Conservation (phyloP, 2,888 invertebrate species). For the Cremastinae sp. region DNA sequence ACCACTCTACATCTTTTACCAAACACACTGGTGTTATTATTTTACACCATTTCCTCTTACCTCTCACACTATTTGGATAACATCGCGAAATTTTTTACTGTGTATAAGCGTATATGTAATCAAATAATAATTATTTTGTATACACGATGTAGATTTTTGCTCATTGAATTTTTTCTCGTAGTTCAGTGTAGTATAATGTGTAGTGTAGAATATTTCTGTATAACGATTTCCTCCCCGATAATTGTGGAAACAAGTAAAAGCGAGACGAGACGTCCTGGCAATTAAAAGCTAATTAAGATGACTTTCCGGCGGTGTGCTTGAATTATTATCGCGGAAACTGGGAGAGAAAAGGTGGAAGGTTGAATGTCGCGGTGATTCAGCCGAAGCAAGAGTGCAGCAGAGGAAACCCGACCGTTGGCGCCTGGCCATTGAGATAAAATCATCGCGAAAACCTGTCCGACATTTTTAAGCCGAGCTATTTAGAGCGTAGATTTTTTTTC, state of each 20-base stretch:
- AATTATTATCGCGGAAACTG: background rate
- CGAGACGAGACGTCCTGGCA: constrained; percentile 50
- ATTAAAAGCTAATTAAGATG: constrained; percentile 50
- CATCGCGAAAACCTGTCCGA: background rate
- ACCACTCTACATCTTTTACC: too few species aligned
- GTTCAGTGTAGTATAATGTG: background rate
- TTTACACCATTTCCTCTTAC: too few species aligned
- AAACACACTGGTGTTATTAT: too few species aligned
- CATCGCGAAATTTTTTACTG: too few species aligned
- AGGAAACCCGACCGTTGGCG: constrained; percentile 33
- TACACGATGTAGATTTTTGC: too few species aligned
- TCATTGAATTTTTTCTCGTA: background rate
- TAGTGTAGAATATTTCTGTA: too few species aligned
- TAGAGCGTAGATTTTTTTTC: constrained; percentile 2
- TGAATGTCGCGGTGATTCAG: constrained; percentile 36
- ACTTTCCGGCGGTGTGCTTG: constrained; percentile 12
- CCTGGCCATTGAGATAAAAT: constrained; percentile 41
- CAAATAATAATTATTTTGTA: too few species aligned
- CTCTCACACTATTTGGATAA: too few species aligned
- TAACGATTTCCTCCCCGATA: constrained; percentile 32
- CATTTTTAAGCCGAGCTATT: background rate
- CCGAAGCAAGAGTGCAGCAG: too few species aligned
- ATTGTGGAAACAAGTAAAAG: constrained; percentile 41
- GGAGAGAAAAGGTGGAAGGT: constrained; percentile 28
- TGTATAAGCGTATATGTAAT: too few species aligned